These are phyloP conservation scores for Chaetodon trifasciatus DNA, from an alignment of 2,797 vertebrate genomes.

Conservation along the genomic window DNA sequence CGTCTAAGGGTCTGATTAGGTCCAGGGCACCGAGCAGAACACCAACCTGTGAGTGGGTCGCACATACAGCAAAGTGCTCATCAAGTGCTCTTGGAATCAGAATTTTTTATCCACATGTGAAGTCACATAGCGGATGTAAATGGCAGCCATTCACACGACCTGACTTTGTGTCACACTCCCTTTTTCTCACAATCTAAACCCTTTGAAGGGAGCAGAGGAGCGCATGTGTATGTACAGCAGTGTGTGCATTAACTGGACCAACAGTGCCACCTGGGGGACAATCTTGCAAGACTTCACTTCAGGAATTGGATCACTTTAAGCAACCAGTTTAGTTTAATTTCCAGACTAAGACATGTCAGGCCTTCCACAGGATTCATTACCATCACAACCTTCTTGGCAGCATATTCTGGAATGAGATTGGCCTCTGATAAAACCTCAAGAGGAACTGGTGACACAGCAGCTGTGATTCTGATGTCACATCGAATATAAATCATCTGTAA, in stretches of 20 bases:
- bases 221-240: not conserved
- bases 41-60: conserved; percentile 15
- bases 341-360: conserved; percentile 8
- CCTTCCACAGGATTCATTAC: conserved; percentile 23
- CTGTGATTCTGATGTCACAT: not conserved
- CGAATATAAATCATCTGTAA: not conserved
- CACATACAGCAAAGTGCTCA: conserved; percentile 3
- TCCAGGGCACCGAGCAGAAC: conserved; percentile 27
- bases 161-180: conserved; percentile 19
- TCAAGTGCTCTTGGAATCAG: conserved; percentile 1
- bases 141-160: conserved; percentile 27
- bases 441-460: conserved; percentile 2
- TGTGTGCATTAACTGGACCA: conserved; percentile 46
- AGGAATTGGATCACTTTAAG: conserved; percentile 26
- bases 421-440: conserved; percentile 1
- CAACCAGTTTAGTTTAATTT: conserved; percentile 32
- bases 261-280: conserved; percentile 83
- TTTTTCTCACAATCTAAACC: conserved; percentile 5
- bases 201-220: conserved; percentile 23
- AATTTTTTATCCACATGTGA: conserved; percentile 20
- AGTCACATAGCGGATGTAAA: conserved; percentile 36
- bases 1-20: conserved; percentile 37
- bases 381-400: not conserved
- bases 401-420: conserved; percentile 1
- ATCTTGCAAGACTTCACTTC: not conserved